A percentile compares a stretch with the other conserved stretches of the same genome.
These are phyloP conservation scores for Lampris megalopsis DNA, from an alignment of 2,113 vertebrate species.

Conservation along the genomic window DNA sequence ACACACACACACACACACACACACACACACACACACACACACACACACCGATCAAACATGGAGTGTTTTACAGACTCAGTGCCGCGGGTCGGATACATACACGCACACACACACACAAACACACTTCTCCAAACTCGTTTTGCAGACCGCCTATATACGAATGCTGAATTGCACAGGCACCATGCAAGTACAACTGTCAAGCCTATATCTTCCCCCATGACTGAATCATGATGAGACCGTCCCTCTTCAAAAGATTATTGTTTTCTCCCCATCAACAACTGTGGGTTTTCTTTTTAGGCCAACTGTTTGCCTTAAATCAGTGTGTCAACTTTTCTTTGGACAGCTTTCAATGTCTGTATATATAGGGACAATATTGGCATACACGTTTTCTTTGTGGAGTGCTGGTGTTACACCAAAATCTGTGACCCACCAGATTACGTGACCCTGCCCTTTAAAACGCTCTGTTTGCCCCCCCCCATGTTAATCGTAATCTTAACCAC, in stretches of 20 bases:
- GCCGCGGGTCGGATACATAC: constrained; percentile 71
- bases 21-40: neutral
- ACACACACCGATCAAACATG: constrained; percentile 34
- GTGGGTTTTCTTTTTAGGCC: constrained; percentile 60
- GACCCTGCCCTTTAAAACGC: too few species aligned
- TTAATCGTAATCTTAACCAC: too few species aligned
- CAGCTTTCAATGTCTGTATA: constrained; percentile 48
- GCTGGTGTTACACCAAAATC: too few species aligned
- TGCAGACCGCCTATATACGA: constrained; percentile 46
- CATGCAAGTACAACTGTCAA: constrained; percentile 44
- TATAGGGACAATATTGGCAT: constrained; percentile 37
- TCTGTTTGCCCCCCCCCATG: too few species aligned
- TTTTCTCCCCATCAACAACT: constrained; percentile 39
- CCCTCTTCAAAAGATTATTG: constrained; percentile 51
- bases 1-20: neutral
- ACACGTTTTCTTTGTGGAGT: constrained; percentile 33
- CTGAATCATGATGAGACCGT: constrained; percentile 35
- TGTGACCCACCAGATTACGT: too few species aligned
- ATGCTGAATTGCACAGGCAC: constrained; percentile 49
- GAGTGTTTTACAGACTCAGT: constrained; percentile 61
- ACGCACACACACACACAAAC: neutral
- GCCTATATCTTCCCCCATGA: constrained; percentile 22
- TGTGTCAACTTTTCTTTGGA: constrained; percentile 67
- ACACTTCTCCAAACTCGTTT: constrained; percentile 40
- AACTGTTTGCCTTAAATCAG: constrained; percentile 79